Evolutionary conservation across 2,888 invertebrate genomes (phyloP), one percentile per base, ranked within the genome.

Genomic region (Creontiades dilutus): DNA sequence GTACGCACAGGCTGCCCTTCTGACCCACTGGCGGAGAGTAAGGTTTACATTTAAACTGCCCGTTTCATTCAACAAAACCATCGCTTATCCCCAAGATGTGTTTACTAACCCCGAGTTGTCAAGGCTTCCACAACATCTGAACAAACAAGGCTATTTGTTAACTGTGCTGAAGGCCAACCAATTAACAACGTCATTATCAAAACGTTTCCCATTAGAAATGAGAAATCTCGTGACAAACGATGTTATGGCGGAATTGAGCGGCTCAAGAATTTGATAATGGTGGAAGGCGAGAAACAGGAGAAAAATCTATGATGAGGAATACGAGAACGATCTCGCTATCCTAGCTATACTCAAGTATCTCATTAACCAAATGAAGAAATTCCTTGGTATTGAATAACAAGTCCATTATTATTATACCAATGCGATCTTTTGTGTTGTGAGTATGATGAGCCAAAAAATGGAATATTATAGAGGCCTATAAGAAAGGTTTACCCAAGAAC

Each of bases 61-160:
- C 19, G 68, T 19, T n/a, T 68, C 68, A 68, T 68, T 68, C 68
- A 68, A 68, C 68, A 23, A 68, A 16, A 68, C 68, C 68, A 68
- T 23, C 68, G 23, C 5, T 68, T 23, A 68, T 68, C 19, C 19
- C 23, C 68, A 23, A 11, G 68, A 12, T 12, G 19, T 23, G 68
- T 68, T 68, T 68, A 68, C 68, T 68, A 68, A 23, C 23, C 68
- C 68, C 68, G 23, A 27, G 27, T 27, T 68, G 68, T 68, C 68
- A 68, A 68, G 68, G 68, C 68, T 68, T 27, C 68, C 27, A 61
- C 61, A 61, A 61, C 61, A 68, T 68, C 68, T 68, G 68, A 23
- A 23, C 68, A 68, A 68, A 68, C 68, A 68, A 68, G 61, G 68
- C 19, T 68, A 68, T 68, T 68, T 68, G 68, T 19, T 68, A 68